Conservation (phyloP, 1,140 invertebrate species). For the Cotesia glomerata region DNA sequence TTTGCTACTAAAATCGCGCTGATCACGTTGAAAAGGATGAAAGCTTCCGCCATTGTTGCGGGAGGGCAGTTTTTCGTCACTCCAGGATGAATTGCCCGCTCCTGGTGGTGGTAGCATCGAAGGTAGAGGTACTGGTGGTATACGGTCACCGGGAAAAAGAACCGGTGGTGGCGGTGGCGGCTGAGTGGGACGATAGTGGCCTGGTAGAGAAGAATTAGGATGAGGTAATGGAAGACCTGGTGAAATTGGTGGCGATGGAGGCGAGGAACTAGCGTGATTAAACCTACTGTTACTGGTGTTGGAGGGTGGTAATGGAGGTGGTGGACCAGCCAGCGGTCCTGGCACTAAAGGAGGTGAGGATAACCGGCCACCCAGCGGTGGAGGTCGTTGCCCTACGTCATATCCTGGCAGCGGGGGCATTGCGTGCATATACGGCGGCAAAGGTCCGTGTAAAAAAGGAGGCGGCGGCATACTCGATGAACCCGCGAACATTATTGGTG, state of each 20-base stretch:
- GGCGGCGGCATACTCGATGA: slow-evolving; percentile 57
- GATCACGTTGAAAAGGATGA: slow-evolving; percentile 49
- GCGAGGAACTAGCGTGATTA: slow-evolving; percentile 42
- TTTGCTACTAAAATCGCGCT: slow-evolving; percentile 56
- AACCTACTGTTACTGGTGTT: slow-evolving; percentile 39
- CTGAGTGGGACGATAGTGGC: neutral
- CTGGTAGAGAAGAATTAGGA: slow-evolving; percentile 37
- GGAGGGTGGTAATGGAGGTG: slow-evolving; percentile 30
- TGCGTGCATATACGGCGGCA: slow-evolving; percentile 52
- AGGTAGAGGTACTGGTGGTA: slow-evolving; percentile 40
- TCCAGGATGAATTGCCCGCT: slow-evolving; percentile 42
- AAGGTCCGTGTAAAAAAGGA: slow-evolving; percentile 60
- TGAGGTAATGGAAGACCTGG: slow-evolving; percentile 39
- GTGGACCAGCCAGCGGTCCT: slow-evolving; percentile 45
- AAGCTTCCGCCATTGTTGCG: slow-evolving; percentile 49
- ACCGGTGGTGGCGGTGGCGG: neutral
- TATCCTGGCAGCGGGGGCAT: slow-evolving; percentile 46
- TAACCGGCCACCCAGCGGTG: slow-evolving; percentile 68
- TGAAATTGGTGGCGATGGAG: slow-evolving; percentile 49
- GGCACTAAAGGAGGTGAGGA: slow-evolving; percentile 66
- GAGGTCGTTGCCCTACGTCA: slow-evolving; percentile 67
- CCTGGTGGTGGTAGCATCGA: slow-evolving; percentile 40
- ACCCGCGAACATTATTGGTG: slow-evolving; percentile 61
- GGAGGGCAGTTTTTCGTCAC: slow-evolving; percentile 48
- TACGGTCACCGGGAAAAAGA: slow-evolving; percentile 46